phyloP scores from a whole-genome alignment of 2,797 vertebrate genomes.

The Neopelma chrysocephalum region DNA sequence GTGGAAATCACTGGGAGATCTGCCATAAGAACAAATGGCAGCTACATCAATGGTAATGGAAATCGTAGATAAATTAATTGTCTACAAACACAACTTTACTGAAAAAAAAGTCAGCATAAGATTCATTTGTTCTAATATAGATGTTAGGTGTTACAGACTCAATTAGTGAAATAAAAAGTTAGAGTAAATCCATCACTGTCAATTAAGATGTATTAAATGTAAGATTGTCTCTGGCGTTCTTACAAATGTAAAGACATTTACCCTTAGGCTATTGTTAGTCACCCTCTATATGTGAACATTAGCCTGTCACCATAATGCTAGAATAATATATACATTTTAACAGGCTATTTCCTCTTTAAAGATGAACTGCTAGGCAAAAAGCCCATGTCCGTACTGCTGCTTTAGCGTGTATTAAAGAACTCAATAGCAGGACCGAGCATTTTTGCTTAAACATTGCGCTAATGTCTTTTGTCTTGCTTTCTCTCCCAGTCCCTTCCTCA shows the following conservation, averaged over 20 bases:
- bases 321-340: not conserved
- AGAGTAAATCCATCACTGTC: constrained; percentile 8
- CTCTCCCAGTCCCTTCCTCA: not conserved
- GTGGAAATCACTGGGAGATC: not conserved
- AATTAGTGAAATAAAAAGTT: constrained; percentile 41
- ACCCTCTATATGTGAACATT: not conserved
- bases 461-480: not conserved
- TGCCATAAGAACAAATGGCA: not conserved
- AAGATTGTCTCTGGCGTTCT: not conserved
- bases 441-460: not conserved
- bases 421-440: not conserved
- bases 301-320: not conserved
- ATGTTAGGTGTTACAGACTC: not conserved
- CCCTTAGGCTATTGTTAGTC: not conserved
- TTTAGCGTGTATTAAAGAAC: not conserved
- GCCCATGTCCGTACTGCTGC: not conserved
- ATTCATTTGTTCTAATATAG: not conserved
- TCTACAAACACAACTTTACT: not conserved
- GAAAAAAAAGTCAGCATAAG: not conserved
- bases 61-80: not conserved
- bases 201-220: constrained; percentile 9
- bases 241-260: not conserved
- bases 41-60: not conserved
- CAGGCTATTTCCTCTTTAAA: not conserved
- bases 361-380: not conserved